These are phyloP conservation scores for Ctenosaura bakeri DNA, from an alignment of 2,797 vertebrate species.

Conservation along the genomic window DNA sequence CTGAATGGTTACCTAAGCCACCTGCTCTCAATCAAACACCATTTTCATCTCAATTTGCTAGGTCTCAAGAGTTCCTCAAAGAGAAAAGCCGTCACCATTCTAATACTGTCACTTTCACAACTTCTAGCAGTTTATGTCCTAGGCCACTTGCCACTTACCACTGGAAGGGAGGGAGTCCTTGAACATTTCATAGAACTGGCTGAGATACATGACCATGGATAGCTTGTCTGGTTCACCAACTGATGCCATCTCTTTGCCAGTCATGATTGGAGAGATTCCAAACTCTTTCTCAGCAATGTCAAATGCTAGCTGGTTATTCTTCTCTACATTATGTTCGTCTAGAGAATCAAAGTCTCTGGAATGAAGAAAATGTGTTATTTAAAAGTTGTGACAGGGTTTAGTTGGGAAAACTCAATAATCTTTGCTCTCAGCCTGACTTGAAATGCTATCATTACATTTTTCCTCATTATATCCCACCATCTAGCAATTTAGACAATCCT, in stretches of 20 bases:
- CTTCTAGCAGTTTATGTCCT: not conserved
- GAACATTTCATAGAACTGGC: conserved; percentile 99
- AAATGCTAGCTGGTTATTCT: conserved; percentile 95
- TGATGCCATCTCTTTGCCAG: conserved; percentile 96
- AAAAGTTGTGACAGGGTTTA: not conserved
- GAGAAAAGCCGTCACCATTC: not conserved
- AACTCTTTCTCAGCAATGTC: conserved; percentile 95
- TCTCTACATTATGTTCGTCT: conserved; percentile 92
- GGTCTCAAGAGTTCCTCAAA: not conserved
- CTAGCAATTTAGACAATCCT: not conserved
- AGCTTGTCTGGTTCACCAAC: conserved; percentile 97
- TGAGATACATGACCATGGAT: conserved; percentile 99
- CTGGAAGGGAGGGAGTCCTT: conserved; percentile 93
- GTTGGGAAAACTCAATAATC: fast-evolving
- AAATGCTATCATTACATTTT: not conserved
- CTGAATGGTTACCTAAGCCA: not conserved
- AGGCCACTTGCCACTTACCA: conserved; percentile 86
- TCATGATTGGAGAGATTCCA: conserved; percentile 98
- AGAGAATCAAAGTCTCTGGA: conserved; percentile 93
- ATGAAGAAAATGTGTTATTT: conserved; percentile 36
- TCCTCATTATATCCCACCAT: not conserved
- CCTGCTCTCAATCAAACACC: not conserved
- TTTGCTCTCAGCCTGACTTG: not conserved
- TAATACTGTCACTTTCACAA: not conserved
- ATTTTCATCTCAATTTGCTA: not conserved